Percentiles rank a stretch among this genome's conserved stretches.
Conservation (phyloP, 2,797 vertebrate genomes). For the Gambelia wislizenii region DNA sequence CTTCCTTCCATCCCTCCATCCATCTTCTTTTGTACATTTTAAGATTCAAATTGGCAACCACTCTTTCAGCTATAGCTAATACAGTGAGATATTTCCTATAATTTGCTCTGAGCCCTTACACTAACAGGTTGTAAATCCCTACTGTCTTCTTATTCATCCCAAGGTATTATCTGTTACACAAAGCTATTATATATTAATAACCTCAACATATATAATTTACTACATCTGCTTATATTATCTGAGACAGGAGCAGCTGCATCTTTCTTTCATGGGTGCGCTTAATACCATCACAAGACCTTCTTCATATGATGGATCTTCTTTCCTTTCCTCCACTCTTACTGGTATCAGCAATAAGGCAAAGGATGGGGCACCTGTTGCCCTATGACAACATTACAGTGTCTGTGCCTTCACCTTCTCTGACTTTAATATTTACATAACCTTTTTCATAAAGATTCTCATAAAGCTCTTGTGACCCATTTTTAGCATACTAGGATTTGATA, state of each 20-base stretch:
- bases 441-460: background rate
- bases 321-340: constrained; percentile 48
- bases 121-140: background rate
- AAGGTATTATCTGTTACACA: background rate
- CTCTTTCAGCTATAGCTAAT: background rate
- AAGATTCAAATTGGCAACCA: background rate
- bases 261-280: constrained; percentile 46
- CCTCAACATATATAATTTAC: constrained; percentile 56
- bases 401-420: constrained; percentile 39
- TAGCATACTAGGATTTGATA: background rate
- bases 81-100: background rate
- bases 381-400: background rate
- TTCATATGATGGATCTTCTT: constrained; percentile 38
- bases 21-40: background rate
- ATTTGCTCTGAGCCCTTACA: background rate
- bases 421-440: constrained; percentile 38
- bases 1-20: background rate
- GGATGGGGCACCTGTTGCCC: constrained; percentile 44
- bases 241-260: constrained; percentile 59
- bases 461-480: constrained; percentile 22
- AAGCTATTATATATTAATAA: constrained; percentile 5
- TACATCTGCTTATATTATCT: constrained; percentile 61
- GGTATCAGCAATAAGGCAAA: constrained; percentile 43
- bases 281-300: constrained; percentile 39
- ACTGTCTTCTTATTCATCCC: background rate